Percentiles rank a stretch among this genome's conserved stretches.
phyloP scores from a whole-genome alignment of 2,888 invertebrate genomes.

The Hyposoter dolosus region DNA sequence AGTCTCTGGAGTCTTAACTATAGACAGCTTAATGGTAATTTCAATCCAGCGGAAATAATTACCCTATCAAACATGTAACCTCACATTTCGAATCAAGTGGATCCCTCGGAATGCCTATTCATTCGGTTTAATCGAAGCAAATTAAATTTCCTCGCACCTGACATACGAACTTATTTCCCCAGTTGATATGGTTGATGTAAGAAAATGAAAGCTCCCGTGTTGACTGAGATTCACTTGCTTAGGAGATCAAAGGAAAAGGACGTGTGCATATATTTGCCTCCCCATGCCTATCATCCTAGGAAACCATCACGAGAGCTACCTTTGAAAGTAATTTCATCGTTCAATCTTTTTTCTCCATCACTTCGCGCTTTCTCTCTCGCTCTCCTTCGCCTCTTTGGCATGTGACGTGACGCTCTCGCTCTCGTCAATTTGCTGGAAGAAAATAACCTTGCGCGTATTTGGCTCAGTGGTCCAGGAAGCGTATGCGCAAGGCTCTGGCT shows the following conservation, averaged over 20 bases:
- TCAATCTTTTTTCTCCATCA: constrained; percentile 16
- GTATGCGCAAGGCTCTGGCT: constrained; percentile 50
- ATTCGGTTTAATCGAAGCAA: not conserved
- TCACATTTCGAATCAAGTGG: not conserved
- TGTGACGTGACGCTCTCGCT: not conserved
- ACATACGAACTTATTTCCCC: not conserved
- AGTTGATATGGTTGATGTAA: not conserved
- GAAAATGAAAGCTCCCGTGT: not conserved
- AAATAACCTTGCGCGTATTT: constrained; percentile 55
- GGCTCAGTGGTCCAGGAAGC: constrained; percentile 43
- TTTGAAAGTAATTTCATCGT: constrained; percentile 55
- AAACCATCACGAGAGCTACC: constrained; percentile 40
- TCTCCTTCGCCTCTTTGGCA: not conserved
- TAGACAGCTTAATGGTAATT: constrained; percentile 23
- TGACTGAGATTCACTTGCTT: not conserved
- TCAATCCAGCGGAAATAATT: constrained; percentile 1
- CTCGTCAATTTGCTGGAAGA: constrained; percentile 50
- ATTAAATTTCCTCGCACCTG: not conserved
- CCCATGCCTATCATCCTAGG: constrained; percentile 28
- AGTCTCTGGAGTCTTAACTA: constrained; percentile 32
- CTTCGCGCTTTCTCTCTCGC: not conserved
- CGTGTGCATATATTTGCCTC: not conserved
- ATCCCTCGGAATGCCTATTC: not conserved
- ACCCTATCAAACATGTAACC: not conserved
- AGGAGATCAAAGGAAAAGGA: not conserved